Conservation (phyloP, 2,888 invertebrate genomes). For the Andrena chrysosceles region DNA sequence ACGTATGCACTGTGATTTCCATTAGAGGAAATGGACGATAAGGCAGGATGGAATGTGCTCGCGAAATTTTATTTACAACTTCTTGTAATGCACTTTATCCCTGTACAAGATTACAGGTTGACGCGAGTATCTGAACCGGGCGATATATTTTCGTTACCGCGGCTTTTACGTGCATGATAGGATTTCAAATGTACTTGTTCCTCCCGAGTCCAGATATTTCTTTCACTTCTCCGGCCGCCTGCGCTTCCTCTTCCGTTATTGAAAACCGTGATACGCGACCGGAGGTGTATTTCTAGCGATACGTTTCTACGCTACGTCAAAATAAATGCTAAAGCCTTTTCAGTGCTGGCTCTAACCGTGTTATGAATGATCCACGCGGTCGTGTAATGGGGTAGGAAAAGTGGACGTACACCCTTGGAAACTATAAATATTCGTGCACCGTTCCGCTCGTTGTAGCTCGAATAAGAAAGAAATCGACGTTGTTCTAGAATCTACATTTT, state of each 20-base stretch:
- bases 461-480: not conserved
- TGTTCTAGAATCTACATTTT: slow-evolving; percentile 1
- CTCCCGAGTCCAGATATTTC: not conserved
- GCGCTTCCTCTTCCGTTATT: slow-evolving; percentile 1
- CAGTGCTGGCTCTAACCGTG: slow-evolving; percentile 21
- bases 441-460: slow-evolving; percentile 14
- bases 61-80: slow-evolving; percentile 29
- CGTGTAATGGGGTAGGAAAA: slow-evolving; percentile 14
- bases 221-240: not conserved
- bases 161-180: not conserved
- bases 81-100: slow-evolving; percentile 7
- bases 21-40: slow-evolving; percentile 1
- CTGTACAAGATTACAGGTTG: slow-evolving; percentile 3
- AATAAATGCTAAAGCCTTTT: slow-evolving; percentile 35
- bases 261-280: slow-evolving; percentile 3
- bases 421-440: slow-evolving; percentile 14
- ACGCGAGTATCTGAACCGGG: not conserved
- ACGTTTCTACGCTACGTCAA: slow-evolving; percentile 19
- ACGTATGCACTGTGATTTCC: not conserved
- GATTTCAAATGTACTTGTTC: slow-evolving; percentile 1
- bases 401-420: slow-evolving; percentile 16
- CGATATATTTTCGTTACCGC: slow-evolving; percentile 21
- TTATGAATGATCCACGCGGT: slow-evolving; percentile 27
- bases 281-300: slow-evolving; percentile 6
- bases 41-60: not conserved